phyloP scores from a whole-genome alignment of 2,797 vertebrate genomes.

The Cossypha niveicapilla region DNA sequence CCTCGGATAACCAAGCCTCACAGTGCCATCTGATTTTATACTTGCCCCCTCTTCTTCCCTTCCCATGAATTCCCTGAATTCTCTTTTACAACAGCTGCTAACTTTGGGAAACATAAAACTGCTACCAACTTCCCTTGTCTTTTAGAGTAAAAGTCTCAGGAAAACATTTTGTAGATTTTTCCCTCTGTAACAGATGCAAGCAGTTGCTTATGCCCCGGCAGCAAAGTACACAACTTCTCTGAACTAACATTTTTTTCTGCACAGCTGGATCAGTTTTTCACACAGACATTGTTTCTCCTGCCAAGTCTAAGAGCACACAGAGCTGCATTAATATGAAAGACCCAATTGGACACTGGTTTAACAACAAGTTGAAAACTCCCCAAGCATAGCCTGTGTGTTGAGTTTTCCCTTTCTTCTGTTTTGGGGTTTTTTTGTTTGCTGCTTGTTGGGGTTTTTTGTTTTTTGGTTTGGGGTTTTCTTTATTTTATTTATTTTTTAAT shows the following conservation, averaged over 20 bases:
- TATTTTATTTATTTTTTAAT: not conserved
- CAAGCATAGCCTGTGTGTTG: not conserved
- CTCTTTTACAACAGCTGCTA: not conserved
- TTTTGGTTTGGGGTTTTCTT: not conserved
- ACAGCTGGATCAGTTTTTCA: constrained; percentile 47
- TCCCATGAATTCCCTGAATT: not conserved
- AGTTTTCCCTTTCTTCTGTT: not conserved
- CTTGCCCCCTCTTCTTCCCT: not conserved
- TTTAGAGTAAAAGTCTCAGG: not conserved
- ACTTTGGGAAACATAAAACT: not conserved
- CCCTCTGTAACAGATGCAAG: not conserved
- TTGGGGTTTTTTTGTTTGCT: not conserved
- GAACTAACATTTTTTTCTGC: not conserved
- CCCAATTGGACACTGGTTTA: not conserved
- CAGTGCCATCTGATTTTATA: not conserved
- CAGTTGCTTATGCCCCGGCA: constrained; percentile 11
- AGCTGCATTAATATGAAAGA: constrained; percentile 33
- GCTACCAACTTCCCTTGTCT: not conserved
- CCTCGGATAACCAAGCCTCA: not conserved
- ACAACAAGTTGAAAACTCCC: not conserved
- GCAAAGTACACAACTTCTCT: not conserved
- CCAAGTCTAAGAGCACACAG: not conserved
- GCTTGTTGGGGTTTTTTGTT: not conserved
- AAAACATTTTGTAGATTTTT: not conserved
- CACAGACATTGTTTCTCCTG: constrained; percentile 11